Percentiles rank a stretch among this genome's conserved stretches.
Conservation (phyloP, 2,888 invertebrate genomes). For the Ceratothoa steindachneri region DNA sequence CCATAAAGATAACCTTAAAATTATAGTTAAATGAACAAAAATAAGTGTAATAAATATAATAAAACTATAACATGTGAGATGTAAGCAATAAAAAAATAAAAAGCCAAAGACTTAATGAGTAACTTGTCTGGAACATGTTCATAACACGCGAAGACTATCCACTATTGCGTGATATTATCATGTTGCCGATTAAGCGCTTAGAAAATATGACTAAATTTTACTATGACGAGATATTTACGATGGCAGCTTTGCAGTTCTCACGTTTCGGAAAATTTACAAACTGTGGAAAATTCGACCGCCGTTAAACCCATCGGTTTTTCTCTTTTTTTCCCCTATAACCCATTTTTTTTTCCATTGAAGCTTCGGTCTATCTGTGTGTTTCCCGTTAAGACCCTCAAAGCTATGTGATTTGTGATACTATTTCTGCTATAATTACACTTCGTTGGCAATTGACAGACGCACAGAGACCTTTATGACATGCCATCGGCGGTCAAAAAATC, state of each 20-base stretch:
- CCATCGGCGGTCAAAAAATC: not conserved
- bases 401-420: constrained; percentile 44
- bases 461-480: constrained; percentile 22
- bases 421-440: constrained; percentile 44
- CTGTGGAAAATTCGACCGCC: not conserved
- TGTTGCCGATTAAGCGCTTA: not conserved
- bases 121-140: too few species aligned
- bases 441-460: constrained; percentile 34
- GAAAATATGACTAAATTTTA: not conserved
- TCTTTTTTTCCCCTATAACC: constrained; percentile 18
- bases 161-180: not conserved
- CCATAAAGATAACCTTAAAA: too few species aligned
- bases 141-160: too few species aligned
- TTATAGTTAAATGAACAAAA: too few species aligned
- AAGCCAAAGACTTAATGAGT: too few species aligned
- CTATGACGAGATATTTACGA: not conserved
- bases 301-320: constrained; percentile 15
- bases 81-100: too few species aligned
- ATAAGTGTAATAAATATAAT: too few species aligned
- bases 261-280: not conserved
- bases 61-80: too few species aligned
- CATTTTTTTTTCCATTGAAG: constrained; percentile 21
- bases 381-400: constrained; percentile 34
- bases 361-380: constrained; percentile 36
- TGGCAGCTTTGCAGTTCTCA: not conserved